Base-by-base conservation (phyloP, 2,888 invertebrate species). In the Reticulitermes lucifugus region DNA sequence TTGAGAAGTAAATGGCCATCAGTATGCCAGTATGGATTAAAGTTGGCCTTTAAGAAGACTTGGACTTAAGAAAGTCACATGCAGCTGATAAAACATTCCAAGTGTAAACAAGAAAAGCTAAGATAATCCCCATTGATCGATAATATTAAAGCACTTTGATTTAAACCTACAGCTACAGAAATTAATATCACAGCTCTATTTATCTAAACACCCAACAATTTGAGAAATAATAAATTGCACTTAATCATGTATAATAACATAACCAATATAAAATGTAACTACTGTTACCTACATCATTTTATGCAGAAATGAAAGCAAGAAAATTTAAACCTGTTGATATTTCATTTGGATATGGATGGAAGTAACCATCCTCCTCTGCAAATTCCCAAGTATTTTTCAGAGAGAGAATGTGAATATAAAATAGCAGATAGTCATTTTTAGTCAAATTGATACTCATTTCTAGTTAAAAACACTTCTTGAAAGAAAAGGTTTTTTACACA, bases 151-250 rank as follows among this genome's bases (percentile, higher is more conserved):
- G n/a, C n/a, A 65, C n/a, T 65, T 65, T 65, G 65, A 25, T 65
- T 65, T 65, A 65, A 65, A 65, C 9, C n/a, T 65, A 65, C 12
- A 25, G 65, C 65, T 65, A 65, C n/a, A 65, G 9, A 65, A 65
- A 65, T 65, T 65, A 55, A 65, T 65, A 65, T 65, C 65, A 65
- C 65, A 65, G 65, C 65, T 9, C 65, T 65, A n/a, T 65, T 12
- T n/a, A 65, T 65, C n/a, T 65, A 65, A 65, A 25, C n/a, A 65
- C 65, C 65, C n/a, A 65, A 65, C 25, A n/a, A 65, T 65, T 6
- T n/a, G 6, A 25, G 25, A 65, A 65, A 65, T 65, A 65, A 65
- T 65, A 10, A 60, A 60, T 21, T 46, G 10, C 12, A 46, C 21
- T 60, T 22, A 21, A 60, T 60, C 60, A 60, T 60, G 21, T 60